Evolutionary conservation across 2,113 vertebrate genomes (phyloP), one percentile per base, ranked within the genome.

Genomic region (Hystrix brachyura): DNA sequence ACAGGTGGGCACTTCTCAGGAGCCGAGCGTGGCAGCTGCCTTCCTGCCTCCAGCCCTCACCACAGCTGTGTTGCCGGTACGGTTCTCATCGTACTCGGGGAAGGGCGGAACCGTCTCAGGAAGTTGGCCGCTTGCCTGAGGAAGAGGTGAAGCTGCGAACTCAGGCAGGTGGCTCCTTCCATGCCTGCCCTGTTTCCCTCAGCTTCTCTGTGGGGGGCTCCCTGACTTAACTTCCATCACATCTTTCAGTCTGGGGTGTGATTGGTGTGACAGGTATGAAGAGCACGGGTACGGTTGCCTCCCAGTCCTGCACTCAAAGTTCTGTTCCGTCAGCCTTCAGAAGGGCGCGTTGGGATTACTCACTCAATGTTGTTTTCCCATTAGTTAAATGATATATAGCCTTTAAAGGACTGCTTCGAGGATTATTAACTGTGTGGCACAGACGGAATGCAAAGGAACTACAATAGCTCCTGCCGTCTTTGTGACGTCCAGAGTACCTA

Each of bases 21-120:
- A 7, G 32, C 8, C 4, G 0, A n/a, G 57, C 4, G 0, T 13
- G 81, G 38, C 10, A 55, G 7, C 23, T 46, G 81, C 59, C 17
- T 7, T 0, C 8, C 0, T 3, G 27, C 0, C 0, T 25, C 1
- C 5, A 12, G 7, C 13, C 46, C 46, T 8, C 0, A 1, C 0
- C 1, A 7, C 15, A 5, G 5, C 57, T 13, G 43, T 1, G 12
- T 38, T 25, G 19, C 32, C 7, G 13, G 18, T 1, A 5, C 59
- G 14, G 1, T n/a, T 9, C 3, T 51, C 3, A 1, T 2, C 19
- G 38, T 38, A 38, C 48, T 48, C 2, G 23, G 4, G 51, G 38
- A 34, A 13, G 53, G 32, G 34, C 51, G 27, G 27, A 34, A 2
- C 43, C 15, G 9, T 82, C 65, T 51, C 32, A 0, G 34, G n/a